A percentile compares a stretch with the other conserved stretches of the same genome.
Evolutionary conservation across 1,140 invertebrate genomes (phyloP).

Genomic region (Tetragonula clypearis): DNA sequence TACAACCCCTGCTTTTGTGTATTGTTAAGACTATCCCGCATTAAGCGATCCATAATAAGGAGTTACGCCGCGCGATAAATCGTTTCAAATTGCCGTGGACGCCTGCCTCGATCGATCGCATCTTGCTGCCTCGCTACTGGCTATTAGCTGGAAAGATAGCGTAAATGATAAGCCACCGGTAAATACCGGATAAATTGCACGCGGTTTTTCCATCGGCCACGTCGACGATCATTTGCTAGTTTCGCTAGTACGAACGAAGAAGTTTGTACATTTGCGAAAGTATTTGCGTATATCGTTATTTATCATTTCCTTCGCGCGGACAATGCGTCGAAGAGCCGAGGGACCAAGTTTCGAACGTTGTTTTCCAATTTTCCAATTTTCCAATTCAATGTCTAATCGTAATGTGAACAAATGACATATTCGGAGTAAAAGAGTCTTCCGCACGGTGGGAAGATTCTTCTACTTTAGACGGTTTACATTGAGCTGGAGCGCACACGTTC

Average conservation of each 20-base stretch:
- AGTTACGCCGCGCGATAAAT: conserved; percentile 79
- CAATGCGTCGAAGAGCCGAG: too few relatives aligned
- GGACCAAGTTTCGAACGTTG: too few relatives aligned
- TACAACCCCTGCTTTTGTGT: conserved; percentile 80
- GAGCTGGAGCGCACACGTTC: background rate
- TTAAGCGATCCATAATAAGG: conserved; percentile 80
- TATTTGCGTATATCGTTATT: background rate
- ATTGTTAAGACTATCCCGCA: conserved; percentile 81
- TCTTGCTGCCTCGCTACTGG: background rate
- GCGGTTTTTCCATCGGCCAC: background rate
- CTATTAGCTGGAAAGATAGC: conserved; percentile 4
- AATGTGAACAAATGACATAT: too few relatives aligned
- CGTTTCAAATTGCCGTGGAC: conserved; percentile 75
- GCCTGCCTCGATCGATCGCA: conserved; percentile 35
- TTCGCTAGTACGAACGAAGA: background rate
- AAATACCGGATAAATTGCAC: background rate
- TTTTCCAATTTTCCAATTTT: background rate
- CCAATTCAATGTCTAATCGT: background rate
- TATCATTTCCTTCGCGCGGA: too few relatives aligned
- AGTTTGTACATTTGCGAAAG: accelerated
- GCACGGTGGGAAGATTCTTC: background rate
- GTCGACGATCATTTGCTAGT: background rate
- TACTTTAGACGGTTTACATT: background rate
- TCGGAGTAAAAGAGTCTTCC: too few relatives aligned
- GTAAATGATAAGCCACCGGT: conserved; percentile 5